phyloP scores from a whole-genome alignment of 2,888 invertebrate genomes.

The Drosophila acutilabella region DNA sequence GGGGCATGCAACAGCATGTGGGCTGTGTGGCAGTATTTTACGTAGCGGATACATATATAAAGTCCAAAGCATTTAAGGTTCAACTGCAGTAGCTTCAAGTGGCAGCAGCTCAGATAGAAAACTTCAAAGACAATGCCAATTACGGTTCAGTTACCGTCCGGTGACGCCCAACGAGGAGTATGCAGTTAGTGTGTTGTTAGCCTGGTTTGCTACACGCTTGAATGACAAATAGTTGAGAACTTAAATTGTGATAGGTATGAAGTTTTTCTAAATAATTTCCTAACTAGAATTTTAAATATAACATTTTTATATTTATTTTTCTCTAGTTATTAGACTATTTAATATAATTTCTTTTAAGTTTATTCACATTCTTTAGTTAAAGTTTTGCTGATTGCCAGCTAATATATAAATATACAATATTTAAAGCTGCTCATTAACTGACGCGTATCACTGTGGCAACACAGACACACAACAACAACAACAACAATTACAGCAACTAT shows the following conservation, averaged over 20 bases:
- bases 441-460: slow-evolving; percentile 5
- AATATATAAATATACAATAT: neutral
- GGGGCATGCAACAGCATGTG: slow-evolving; percentile 49
- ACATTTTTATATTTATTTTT: too few relatives aligned
- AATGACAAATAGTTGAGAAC: too few relatives aligned
- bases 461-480: neutral
- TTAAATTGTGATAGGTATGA: too few relatives aligned
- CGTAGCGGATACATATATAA: slow-evolving; percentile 35
- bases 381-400: neutral
- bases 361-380: too few relatives aligned
- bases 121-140: slow-evolving; percentile 32
- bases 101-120: slow-evolving; percentile 18
- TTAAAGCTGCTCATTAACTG: slow-evolving; percentile 17
- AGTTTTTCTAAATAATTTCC: too few relatives aligned
- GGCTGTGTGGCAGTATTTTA: slow-evolving; percentile 38
- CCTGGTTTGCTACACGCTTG: neutral
- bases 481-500: slow-evolving; percentile 1
- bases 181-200: neutral
- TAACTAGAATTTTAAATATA: too few relatives aligned
- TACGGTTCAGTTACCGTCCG: slow-evolving; percentile 10
- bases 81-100: slow-evolving; percentile 44
- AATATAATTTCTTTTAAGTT: too few relatives aligned
- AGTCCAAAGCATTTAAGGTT: slow-evolving; percentile 28
- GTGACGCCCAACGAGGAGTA: slow-evolving; percentile 11
- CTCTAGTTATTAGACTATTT: too few relatives aligned